phyloP scores from a whole-genome alignment of 2,888 invertebrate species.

The Agriotes lineatus region DNA sequence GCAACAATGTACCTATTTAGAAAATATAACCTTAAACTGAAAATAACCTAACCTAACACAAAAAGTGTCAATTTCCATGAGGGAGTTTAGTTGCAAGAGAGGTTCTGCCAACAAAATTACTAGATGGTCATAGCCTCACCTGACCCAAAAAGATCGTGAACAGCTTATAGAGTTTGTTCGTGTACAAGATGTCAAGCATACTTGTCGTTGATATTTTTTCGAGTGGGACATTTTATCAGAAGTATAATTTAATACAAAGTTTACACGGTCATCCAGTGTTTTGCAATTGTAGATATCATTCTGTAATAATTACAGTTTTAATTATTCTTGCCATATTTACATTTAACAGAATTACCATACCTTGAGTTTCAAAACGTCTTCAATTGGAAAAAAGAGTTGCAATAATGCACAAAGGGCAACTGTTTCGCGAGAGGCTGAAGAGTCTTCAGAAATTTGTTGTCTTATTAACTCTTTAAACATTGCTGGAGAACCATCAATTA shows the following conservation, averaged over 20 bases:
- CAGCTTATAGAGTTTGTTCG: no score
- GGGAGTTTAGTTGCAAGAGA: no score
- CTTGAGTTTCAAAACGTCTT: conserved; percentile 31
- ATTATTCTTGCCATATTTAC: not conserved
- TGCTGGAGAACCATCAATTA: no score
- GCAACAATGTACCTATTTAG: no score
- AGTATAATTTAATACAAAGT: conserved; percentile 64
- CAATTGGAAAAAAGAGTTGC: conserved; percentile 57
- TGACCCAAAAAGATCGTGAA: no score
- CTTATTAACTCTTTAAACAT: conserved; percentile 69
- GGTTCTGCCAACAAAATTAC: no score
- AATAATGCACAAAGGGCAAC: conserved; percentile 68
- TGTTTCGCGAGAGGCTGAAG: conserved; percentile 68
- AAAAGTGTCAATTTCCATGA: no score
- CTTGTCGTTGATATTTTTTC: conserved; percentile 63
- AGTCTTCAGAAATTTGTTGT: conserved; percentile 63
- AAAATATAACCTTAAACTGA: no score
- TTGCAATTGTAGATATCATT: conserved; percentile 68
- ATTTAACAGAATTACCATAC: not conserved
- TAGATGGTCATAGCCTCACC: no score
- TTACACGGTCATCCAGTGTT: conserved; percentile 72
- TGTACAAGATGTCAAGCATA: no score
- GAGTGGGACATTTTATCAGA: conserved; percentile 62
- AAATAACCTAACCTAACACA: no score
- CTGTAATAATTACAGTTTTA: conserved; percentile 43